Evolutionary conservation across 2,113 vertebrate genomes (phyloP).

Genomic region (Apistogramma diplotaenia): DNA sequence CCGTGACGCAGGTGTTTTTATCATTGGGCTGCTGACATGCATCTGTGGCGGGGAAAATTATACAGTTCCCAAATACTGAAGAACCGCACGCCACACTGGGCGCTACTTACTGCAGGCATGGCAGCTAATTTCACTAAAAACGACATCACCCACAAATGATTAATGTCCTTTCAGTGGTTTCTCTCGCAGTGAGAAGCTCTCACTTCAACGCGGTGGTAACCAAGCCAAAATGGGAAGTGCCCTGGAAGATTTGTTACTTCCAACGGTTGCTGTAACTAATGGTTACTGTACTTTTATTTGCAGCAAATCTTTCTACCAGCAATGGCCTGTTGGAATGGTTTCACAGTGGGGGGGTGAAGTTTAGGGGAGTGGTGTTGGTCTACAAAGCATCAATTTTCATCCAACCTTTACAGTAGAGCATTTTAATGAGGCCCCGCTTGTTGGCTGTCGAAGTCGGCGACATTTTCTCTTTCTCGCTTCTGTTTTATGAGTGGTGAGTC

Average conservation of each 20-base stretch:
- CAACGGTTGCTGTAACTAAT: not conserved
- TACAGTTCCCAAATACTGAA: not conserved
- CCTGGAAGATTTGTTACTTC: not conserved
- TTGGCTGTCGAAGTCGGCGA: not conserved
- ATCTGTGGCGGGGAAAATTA: not conserved
- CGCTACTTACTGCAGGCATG: not conserved
- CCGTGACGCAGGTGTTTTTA: not conserved
- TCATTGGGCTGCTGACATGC: not conserved
- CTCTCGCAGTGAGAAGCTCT: not conserved
- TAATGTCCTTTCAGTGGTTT: not conserved
- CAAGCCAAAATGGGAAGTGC: not conserved
- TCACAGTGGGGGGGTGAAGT: not conserved
- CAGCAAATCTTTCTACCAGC: not conserved
- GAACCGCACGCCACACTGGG: not conserved
- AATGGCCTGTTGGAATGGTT: not conserved
- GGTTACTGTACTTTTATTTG: not conserved
- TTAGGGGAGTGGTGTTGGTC: not conserved
- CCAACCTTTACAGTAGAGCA: constrained; percentile 8
- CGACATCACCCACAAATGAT: not conserved
- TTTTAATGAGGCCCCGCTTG: constrained; percentile 2
- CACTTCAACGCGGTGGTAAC: not conserved
- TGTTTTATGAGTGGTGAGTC: constrained; percentile 8
- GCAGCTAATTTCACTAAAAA: not conserved
- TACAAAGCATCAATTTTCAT: not conserved
- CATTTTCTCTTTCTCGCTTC: constrained; percentile 9